Evolutionary conservation across 1,140 invertebrate genomes (phyloP).

Genomic region (Polypedilum vanderplanki): DNA sequence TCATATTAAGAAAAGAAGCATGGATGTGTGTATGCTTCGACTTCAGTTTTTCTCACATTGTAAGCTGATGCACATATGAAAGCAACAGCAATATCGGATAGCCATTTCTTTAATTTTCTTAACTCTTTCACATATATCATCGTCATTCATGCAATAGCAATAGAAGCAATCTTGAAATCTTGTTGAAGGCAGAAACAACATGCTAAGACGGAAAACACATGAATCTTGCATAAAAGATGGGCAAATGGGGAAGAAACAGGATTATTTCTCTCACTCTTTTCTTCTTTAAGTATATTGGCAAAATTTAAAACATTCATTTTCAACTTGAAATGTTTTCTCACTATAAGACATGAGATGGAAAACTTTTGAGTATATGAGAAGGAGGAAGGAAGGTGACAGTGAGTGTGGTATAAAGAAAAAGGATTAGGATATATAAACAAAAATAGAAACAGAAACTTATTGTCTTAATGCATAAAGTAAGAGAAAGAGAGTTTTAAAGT

Average conservation of each 20-base stretch:
- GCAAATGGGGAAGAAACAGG: not conserved
- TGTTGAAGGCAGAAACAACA: slow-evolving; percentile 23
- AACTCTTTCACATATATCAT: not conserved
- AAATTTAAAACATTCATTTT: slow-evolving; percentile 1
- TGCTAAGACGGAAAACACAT: slow-evolving; percentile 26
- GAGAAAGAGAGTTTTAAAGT: not conserved
- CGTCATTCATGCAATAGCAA: not conserved
- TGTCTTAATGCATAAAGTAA: not conserved
- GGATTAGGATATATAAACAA: not conserved
- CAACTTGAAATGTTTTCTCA: not conserved
- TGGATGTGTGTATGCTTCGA: no score
- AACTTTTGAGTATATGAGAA: not conserved
- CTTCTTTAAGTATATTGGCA: not conserved
- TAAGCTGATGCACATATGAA: not conserved
- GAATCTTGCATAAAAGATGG: slow-evolving; percentile 24
- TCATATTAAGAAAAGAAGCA: not conserved
- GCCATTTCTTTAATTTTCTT: slow-evolving; percentile 19
- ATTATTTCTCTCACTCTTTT: not conserved
- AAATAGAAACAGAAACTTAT: not conserved
- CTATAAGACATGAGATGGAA: not conserved
- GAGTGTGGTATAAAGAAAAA: not conserved
- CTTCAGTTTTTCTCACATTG: not conserved
- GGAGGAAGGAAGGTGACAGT: not conserved
- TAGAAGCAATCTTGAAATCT: not conserved
- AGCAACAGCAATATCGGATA: not conserved